Evolutionary conservation across 2,888 invertebrate genomes (phyloP), one percentile per base, ranked within the genome.

Genomic region (Pycnomerus fuliginosus): DNA sequence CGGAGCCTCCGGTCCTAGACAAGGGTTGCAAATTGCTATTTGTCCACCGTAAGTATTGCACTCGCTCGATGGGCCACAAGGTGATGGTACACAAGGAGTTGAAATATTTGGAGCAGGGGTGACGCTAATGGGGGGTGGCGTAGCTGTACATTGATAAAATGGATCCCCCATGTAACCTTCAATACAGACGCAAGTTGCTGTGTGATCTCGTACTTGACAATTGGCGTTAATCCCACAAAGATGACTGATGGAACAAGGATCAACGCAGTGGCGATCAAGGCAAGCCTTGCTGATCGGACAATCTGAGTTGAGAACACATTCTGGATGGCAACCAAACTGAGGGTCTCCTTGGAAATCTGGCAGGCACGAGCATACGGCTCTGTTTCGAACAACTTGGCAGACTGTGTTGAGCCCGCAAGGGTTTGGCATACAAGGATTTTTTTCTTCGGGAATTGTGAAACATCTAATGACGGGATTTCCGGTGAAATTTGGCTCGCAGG

Each of bases 271-370:
- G 58, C 81, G 78, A 60, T 87, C 83, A 8, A 88, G 73, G 65
- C 92, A 92, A 10, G 88, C 83, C 67, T 85, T 81, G 55, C 84
- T 79, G 2, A 79, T 71, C 7, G 82, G 76, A 69, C 92, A 92
- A 59, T 91, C 90, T 0, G 89, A 84, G 69, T 90, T 90, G 59
- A 87, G 80, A n/a, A 82, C 76, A 69, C 90, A 89, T 73, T 90
- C 89, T 14, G 88, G 85, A 63, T 80, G 79, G 65, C 84, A 91
- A 56, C 87, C 88, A 35, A 77, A 72, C 52, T 81, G 81, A 2
- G 92, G 90, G 74, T 92, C 85, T 5, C 92, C 92, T 44, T 81
- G 71, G 64, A 85, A 90, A 48, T 85, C 84, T 4, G 83, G 79
- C 29, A 85, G 72, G 63, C 91, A 91, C 1, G 84, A 84, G 67